Evolutionary conservation across 2,797 vertebrate genomes (phyloP).

Genomic region (Lacerta bilineata): DNA sequence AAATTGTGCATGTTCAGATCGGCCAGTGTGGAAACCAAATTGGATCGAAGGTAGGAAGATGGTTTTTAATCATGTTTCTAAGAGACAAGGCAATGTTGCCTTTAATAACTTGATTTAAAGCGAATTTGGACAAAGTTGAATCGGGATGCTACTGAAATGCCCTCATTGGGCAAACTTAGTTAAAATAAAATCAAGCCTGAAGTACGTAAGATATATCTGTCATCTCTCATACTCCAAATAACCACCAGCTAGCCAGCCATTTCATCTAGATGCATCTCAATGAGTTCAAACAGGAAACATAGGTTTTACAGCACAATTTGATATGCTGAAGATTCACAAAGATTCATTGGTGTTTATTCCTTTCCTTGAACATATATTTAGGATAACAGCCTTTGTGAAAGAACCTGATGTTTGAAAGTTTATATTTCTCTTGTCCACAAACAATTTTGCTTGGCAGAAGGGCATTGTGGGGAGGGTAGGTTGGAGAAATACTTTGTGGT

Average conservation of each 20-base stretch:
- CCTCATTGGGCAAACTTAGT: neutral
- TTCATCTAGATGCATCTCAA: neutral
- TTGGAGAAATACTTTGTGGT: no score
- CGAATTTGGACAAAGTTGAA: neutral
- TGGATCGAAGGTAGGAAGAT: slow-evolving; percentile 90
- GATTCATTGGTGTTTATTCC: neutral
- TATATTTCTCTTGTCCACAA: neutral
- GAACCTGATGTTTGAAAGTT: neutral
- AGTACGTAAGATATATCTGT: neutral
- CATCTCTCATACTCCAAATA: neutral
- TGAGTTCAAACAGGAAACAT: neutral
- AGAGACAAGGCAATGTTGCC: neutral
- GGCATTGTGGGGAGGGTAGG: neutral
- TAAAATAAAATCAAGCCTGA: neutral
- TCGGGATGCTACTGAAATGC: neutral
- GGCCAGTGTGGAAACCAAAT: slow-evolving; percentile 99
- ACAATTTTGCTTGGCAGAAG: neutral
- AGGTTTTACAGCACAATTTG: neutral
- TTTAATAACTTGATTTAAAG: neutral
- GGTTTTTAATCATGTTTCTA: fast-evolving
- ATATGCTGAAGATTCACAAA: neutral
- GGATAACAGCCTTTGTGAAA: neutral
- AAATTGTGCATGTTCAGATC: slow-evolving; percentile 97
- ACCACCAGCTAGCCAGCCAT: neutral
- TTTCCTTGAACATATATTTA: neutral